Conservation (phyloP, 2,113 vertebrate genomes). For the Suricata suricatta region DNA sequence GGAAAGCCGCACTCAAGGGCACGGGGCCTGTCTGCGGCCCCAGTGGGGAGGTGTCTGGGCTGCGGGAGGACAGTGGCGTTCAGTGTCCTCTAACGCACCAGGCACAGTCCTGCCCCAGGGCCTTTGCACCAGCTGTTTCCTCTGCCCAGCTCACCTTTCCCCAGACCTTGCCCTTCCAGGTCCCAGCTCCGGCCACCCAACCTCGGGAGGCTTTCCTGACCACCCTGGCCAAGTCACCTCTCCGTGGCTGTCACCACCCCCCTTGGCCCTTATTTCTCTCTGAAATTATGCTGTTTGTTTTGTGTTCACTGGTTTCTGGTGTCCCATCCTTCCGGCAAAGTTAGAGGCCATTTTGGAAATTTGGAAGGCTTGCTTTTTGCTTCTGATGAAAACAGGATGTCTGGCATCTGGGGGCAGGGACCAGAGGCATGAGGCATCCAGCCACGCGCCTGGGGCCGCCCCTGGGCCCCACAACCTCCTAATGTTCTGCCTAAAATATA, state of each 20-base stretch:
- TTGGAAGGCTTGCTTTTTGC: neutral
- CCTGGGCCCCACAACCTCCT: neutral
- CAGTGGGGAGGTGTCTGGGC: neutral
- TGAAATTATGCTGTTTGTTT: neutral
- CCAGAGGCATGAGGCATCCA: neutral
- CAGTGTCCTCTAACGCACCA: no score
- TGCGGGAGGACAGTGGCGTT: neutral
- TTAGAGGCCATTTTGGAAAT: neutral
- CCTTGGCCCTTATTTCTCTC: neutral
- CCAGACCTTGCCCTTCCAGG: neutral
- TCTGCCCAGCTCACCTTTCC: neutral
- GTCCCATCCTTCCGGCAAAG: neutral
- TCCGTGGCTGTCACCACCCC: neutral
- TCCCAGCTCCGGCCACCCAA: neutral
- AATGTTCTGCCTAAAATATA: neutral
- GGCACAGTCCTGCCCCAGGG: neutral
- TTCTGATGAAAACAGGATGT: neutral
- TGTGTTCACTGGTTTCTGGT: neutral
- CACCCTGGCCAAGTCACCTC: neutral
- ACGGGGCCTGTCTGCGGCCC: neutral
- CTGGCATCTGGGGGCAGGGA: neutral
- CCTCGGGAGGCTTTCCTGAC: neutral
- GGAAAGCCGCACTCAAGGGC: neutral
- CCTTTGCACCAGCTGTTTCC: neutral
- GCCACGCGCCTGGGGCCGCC: neutral